These are phyloP conservation scores for Actenoides hombroni DNA, from an alignment of 2,113 vertebrate species.

Conservation along the genomic window DNA sequence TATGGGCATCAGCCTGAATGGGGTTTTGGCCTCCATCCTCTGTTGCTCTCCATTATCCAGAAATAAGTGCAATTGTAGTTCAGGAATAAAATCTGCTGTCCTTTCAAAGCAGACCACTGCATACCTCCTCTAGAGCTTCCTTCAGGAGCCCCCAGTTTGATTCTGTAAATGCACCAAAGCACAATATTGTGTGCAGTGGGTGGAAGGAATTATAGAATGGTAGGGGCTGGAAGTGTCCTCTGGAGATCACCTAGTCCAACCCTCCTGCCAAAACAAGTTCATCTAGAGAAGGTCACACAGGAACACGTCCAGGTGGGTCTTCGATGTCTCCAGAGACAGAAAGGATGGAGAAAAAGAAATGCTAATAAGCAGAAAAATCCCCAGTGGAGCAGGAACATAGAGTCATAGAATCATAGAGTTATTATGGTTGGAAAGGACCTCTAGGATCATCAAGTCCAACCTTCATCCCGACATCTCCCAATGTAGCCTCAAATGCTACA, in stretches of 20 bases:
- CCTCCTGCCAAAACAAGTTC: no score
- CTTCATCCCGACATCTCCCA: no score
- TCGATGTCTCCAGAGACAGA: no score
- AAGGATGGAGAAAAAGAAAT: neutral
- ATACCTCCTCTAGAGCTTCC: neutral
- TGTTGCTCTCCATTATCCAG: neutral
- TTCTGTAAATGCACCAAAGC: neutral
- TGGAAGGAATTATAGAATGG: neutral
- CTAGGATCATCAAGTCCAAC: no score
- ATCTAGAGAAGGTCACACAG: no score
- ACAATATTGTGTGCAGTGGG: accelerated
- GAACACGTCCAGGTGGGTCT: no score
- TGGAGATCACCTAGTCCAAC: no score
- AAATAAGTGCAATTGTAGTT: neutral
- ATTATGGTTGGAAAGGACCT: no score
- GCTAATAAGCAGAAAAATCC: neutral
- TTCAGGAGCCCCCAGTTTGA: neutral
- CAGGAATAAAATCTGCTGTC: neutral
- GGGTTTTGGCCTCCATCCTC: neutral
- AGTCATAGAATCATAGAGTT: no score
- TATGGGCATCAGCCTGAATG: neutral
- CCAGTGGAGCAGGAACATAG: accelerated
- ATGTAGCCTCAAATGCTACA: no score
- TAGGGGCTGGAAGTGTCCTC: no score
- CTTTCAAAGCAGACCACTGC: neutral